Conservation (phyloP, 2,888 invertebrate species). For the Acholoe squamosa region DNA sequence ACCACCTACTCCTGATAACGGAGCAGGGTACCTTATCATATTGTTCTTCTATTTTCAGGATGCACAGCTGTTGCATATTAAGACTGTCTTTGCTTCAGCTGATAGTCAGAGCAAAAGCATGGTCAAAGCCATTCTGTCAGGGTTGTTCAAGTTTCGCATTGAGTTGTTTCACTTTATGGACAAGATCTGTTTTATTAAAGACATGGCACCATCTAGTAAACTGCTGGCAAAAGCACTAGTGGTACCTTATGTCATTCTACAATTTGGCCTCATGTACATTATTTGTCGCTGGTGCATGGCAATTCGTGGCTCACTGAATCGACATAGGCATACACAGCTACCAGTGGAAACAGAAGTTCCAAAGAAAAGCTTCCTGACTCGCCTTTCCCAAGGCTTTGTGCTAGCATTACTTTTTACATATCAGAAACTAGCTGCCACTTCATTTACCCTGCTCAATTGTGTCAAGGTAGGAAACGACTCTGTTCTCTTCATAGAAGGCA, state of each 20-base stretch:
- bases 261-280: conserved; percentile 67
- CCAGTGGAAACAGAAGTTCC: neutral
- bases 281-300: conserved; percentile 58
- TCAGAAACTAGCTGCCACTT: conserved; percentile 71
- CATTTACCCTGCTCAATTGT: conserved; percentile 71
- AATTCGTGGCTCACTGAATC: conserved; percentile 39
- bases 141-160: conserved; percentile 70
- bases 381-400: conserved; percentile 70
- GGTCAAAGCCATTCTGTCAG: conserved; percentile 66
- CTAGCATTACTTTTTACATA: conserved; percentile 71
- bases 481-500: conserved; percentile 71
- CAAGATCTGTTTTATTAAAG: conserved; percentile 67
- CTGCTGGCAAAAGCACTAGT: conserved; percentile 66
- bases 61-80: conserved; percentile 68
- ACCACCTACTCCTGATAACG: conserved; percentile 67
- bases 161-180: conserved; percentile 69
- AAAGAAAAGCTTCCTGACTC: conserved; percentile 65
- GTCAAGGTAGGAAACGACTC: conserved; percentile 68
- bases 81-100: conserved; percentile 60
- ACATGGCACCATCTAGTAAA: conserved; percentile 66
- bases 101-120: conserved; percentile 61
- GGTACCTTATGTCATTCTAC: conserved; percentile 68
- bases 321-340: neutral
- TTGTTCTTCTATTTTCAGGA: conserved; percentile 72
- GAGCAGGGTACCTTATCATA: conserved; percentile 71